Base-by-base conservation (phyloP, 2,113 vertebrate genomes). In the Galemys pyrenaicus region DNA sequence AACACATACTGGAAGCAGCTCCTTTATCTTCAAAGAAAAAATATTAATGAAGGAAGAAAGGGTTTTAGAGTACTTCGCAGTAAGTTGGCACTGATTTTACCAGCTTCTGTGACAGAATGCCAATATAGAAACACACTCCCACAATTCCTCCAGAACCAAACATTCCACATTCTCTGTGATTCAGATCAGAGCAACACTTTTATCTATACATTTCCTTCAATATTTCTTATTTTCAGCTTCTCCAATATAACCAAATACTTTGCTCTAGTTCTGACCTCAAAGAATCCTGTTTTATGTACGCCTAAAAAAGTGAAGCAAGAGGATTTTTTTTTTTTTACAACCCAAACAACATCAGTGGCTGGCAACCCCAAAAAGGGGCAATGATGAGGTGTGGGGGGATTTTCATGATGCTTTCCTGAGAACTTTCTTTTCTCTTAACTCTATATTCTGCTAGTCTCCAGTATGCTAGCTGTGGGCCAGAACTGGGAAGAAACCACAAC, bases 11-110 rank as follows among this genome's bases (percentile, higher is more conserved):
- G 8, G 44, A 78, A 71, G 54, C 16, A 74, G 39, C 22, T 51
- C 75, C 92, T 94, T 93, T 68, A 92, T 80, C 80, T 94, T 94
- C 82, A 95, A 93, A 94, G 81, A 44, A 84, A 65, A 92, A 85
- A 87, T 41, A 86, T 71, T 82, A 68, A 81, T 19, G 32, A 91
- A 94, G 79, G 89, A 94, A 91, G 92, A 83, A 82, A 24, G 54
- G 84, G 37, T 84, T 95, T 95, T 88, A 82, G 68, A 78, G 86
- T n/a, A 74, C 88, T 88, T 35, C 91, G 64, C 46, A 71, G 35
- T n/a, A 91, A 83, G 46, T 64, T 81, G 35, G 44, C 49, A 49
- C 11, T 78, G 67, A 92, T 94, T 89, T 89, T 54, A 68, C 77
- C 60, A 71, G 80, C n/a, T 73, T 84, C 71, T 58, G 9, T 56